phyloP scores from a whole-genome alignment of 2,113 vertebrate species.

The Capricornis sumatraensis region DNA sequence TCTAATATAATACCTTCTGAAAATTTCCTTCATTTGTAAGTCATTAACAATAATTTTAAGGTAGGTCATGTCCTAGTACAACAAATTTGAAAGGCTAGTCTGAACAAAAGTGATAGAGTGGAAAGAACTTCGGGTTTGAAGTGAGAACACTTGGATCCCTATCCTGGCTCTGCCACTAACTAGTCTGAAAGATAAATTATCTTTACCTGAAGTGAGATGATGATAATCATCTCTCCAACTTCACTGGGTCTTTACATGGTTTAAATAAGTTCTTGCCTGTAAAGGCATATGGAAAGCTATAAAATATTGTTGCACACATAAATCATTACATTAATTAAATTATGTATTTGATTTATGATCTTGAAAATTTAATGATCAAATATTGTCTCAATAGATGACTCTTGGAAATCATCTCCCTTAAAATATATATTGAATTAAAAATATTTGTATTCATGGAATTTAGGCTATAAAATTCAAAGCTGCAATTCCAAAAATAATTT shows the following conservation, averaged over 20 bases:
- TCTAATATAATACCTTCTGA: conserved; percentile 63
- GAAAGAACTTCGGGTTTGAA: background rate
- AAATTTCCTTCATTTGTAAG: conserved; percentile 66
- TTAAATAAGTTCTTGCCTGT: conserved; percentile 12
- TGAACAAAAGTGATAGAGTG: conserved; percentile 33
- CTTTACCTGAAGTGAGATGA: background rate
- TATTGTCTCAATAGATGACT: conserved; percentile 52
- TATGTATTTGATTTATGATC: conserved; percentile 51
- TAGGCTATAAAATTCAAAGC: conserved; percentile 29
- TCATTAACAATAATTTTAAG: conserved; percentile 72
- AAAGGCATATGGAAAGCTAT: background rate
- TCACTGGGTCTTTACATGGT: background rate
- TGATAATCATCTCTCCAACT: background rate
- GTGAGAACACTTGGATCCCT: background rate
- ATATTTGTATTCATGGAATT: conserved; percentile 41
- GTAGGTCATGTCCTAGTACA: conserved; percentile 54
- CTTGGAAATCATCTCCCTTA: conserved; percentile 52
- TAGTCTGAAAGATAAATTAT: background rate
- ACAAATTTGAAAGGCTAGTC: conserved; percentile 57
- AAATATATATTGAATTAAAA: conserved; percentile 41
- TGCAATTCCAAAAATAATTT: conserved; percentile 31
- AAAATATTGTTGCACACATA: conserved; percentile 7
- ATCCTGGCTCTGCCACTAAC: background rate
- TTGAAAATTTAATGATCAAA: conserved; percentile 51
- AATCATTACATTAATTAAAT: conserved; percentile 57